Evolutionary conservation across 1,140 invertebrate species (phyloP).

Genomic region (Mamestra configurata): DNA sequence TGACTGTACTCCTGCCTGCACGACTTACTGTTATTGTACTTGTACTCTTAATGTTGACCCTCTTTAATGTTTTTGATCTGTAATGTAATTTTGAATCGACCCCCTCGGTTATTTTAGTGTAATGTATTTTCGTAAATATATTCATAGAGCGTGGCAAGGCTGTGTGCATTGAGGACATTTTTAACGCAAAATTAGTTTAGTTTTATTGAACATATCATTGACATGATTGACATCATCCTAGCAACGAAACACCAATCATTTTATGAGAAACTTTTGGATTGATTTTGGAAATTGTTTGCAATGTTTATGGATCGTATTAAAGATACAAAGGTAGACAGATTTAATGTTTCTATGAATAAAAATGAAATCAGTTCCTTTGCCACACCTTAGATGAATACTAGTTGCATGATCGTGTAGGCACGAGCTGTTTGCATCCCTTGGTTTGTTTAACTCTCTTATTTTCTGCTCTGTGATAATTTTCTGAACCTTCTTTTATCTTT

Average conservation of each 20-base stretch:
- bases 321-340: conserved; percentile 75
- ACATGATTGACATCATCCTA: conserved; percentile 84
- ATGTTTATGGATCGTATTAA: conserved; percentile 73
- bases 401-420: conserved; percentile 79
- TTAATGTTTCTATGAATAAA: conserved; percentile 75
- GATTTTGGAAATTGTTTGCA: conserved; percentile 78
- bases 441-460: conserved; percentile 69
- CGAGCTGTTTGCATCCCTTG: conserved; percentile 67
- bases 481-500: conserved; percentile 67
- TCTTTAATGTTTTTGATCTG: conserved; percentile 84
- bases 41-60: conserved; percentile 85
- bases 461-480: conserved; percentile 66
- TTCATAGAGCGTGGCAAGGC: conserved; percentile 90
- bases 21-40: conserved; percentile 79
- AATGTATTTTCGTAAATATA: conserved; percentile 82
- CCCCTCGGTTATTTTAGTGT: conserved; percentile 85
- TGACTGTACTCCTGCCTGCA: conserved; percentile 77
- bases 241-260: conserved; percentile 81
- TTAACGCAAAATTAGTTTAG: conserved; percentile 86
- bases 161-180: conserved; percentile 90
- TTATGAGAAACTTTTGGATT: conserved; percentile 74
- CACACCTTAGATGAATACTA: conserved; percentile 86
- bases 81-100: conserved; percentile 84
- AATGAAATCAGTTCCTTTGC: conserved; percentile 86
- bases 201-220: conserved; percentile 79